phyloP scores from a whole-genome alignment of 2,113 vertebrate species.

The Leucosticte australis region DNA sequence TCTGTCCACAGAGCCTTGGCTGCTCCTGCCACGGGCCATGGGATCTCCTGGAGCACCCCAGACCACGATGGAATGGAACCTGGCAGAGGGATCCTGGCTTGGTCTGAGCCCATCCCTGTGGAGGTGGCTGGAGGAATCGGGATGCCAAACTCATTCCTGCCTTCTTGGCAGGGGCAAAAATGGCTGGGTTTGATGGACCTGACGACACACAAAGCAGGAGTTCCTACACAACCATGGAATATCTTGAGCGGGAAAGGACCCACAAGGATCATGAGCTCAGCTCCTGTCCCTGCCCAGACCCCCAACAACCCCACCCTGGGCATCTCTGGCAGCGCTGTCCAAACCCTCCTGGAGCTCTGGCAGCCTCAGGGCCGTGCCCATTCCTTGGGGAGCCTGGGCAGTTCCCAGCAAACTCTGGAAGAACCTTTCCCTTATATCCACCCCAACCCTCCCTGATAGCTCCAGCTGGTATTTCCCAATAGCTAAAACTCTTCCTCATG shows the following conservation, averaged over 20 bases:
- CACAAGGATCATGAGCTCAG: rapidly evolving
- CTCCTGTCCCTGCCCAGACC: background rate
- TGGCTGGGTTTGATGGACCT: background rate
- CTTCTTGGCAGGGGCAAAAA: background rate
- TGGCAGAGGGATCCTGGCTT: background rate
- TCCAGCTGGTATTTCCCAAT: background rate
- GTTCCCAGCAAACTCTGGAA: background rate
- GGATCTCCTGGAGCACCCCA: background rate
- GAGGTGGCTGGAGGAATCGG: background rate
- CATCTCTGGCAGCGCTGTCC: rapidly evolving
- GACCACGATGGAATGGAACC: background rate
- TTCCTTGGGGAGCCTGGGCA: background rate
- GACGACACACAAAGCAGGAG: background rate
- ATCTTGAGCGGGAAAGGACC: background rate
- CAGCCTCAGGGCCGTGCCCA: rapidly evolving
- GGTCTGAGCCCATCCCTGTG: background rate
- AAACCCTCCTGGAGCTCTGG: background rate
- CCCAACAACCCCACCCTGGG: background rate
- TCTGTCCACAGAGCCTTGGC: background rate
- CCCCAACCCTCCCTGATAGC: background rate
- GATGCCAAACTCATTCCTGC: background rate
- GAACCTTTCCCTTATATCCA: background rate
- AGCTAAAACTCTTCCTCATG: background rate
- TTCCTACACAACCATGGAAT: background rate
- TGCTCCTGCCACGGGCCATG: background rate